These are phyloP conservation scores for Macroglossus sobrinus DNA, from an alignment of 2,113 vertebrate genomes.

Conservation along the genomic window DNA sequence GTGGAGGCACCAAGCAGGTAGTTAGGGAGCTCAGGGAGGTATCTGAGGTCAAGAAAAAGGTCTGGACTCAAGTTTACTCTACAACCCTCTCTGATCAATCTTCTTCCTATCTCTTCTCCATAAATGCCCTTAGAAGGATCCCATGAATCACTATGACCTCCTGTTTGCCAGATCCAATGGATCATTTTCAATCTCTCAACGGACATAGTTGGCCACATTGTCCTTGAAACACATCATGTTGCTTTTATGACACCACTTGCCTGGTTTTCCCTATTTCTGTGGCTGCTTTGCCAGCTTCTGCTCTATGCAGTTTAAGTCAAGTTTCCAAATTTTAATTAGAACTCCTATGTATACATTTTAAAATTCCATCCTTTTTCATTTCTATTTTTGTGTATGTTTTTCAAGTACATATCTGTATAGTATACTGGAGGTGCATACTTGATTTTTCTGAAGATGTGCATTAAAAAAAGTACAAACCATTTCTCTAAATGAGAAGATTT, in stretches of 20 bases:
- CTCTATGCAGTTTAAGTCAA: background rate
- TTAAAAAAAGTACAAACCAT: background rate
- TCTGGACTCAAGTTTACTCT: background rate
- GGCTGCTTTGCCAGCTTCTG: background rate
- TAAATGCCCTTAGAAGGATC: background rate
- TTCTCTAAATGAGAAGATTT: background rate
- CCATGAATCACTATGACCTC: background rate
- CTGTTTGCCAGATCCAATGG: background rate
- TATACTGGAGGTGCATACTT: background rate
- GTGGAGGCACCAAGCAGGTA: background rate
- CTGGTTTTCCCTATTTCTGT: background rate
- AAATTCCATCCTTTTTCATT: background rate
- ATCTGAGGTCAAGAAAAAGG: background rate
- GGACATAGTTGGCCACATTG: background rate
- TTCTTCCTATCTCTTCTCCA: background rate
- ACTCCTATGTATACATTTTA: background rate
- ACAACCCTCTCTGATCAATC: background rate
- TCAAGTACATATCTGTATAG: background rate
- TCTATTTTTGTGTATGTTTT: background rate
- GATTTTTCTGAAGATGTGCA: slow-evolving; percentile 5
- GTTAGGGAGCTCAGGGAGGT: background rate
- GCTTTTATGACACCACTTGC: background rate
- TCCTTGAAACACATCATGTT: background rate
- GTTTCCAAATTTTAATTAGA: background rate
- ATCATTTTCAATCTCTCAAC: background rate